Conservation (phyloP, 2,797 vertebrate species). For the Acanthiza pusilla region DNA sequence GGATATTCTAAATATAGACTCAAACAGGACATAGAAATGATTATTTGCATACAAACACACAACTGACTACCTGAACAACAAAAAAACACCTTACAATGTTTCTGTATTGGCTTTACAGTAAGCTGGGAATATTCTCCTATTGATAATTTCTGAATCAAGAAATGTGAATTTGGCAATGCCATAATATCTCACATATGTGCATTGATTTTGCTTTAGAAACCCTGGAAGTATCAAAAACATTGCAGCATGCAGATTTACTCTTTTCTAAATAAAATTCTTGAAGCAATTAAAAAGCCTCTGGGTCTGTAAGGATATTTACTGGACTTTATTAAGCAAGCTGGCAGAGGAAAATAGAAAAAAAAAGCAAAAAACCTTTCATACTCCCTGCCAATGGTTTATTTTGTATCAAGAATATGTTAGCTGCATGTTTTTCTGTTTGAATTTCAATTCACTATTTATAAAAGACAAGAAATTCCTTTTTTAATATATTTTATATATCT, state of each 20-base stretch:
- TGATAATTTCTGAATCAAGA: background rate
- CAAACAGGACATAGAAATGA: background rate
- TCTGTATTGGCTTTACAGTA: background rate
- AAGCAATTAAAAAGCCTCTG: background rate
- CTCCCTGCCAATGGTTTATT: background rate
- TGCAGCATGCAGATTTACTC: background rate
- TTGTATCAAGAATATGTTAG: background rate
- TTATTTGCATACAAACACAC: background rate
- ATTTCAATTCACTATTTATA: background rate
- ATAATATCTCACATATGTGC: accelerated
- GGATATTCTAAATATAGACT: background rate
- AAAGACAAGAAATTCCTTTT: background rate
- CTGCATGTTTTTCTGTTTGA: background rate
- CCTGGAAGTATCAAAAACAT: background rate
- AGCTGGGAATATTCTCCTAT: background rate
- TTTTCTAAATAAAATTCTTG: background rate
- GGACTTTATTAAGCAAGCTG: background rate
- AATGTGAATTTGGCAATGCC: background rate
- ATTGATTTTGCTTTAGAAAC: background rate
- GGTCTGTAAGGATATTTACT: background rate
- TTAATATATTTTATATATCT: too few relatives aligned
- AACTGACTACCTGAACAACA: background rate
- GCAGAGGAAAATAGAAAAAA: background rate
- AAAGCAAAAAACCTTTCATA: background rate
- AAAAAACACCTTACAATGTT: background rate